Conservation (phyloP, 2,113 vertebrate species). For the Centropus unirufus region DNA sequence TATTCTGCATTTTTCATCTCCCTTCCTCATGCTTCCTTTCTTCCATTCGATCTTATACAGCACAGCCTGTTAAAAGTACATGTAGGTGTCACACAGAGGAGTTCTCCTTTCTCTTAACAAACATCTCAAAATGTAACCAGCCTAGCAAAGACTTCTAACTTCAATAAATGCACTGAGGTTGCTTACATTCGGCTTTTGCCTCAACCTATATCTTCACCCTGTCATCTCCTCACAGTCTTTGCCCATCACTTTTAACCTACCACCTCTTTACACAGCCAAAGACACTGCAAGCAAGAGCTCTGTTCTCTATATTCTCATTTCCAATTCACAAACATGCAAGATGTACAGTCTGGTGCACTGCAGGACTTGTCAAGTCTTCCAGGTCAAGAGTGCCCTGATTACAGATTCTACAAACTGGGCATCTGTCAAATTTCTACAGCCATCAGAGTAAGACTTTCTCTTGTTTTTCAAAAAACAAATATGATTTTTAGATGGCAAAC, state of each 20-base stretch:
- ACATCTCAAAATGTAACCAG: background rate
- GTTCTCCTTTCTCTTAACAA: background rate
- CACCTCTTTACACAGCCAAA: background rate
- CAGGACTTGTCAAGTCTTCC: background rate
- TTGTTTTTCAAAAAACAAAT: background rate
- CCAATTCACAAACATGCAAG: background rate
- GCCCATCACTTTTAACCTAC: background rate
- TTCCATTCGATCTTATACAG: background rate
- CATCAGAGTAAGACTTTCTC: background rate
- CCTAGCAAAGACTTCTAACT: background rate
- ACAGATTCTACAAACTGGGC: background rate
- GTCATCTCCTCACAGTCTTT: background rate
- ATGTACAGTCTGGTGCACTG: background rate
- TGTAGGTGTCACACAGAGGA: background rate
- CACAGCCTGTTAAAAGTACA: background rate
- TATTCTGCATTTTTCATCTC: background rate
- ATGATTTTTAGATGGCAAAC: background rate
- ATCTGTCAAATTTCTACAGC: background rate
- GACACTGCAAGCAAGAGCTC: background rate
- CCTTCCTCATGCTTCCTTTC: background rate
- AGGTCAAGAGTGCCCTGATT: background rate
- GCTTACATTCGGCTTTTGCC: background rate
- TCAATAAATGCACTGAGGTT: background rate
- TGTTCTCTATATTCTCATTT: background rate
- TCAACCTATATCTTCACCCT: background rate